Evolutionary conservation across 2,888 invertebrate species (phyloP), one percentile per base, ranked within the genome.

Genomic region (Scrobipalpa costella): DNA sequence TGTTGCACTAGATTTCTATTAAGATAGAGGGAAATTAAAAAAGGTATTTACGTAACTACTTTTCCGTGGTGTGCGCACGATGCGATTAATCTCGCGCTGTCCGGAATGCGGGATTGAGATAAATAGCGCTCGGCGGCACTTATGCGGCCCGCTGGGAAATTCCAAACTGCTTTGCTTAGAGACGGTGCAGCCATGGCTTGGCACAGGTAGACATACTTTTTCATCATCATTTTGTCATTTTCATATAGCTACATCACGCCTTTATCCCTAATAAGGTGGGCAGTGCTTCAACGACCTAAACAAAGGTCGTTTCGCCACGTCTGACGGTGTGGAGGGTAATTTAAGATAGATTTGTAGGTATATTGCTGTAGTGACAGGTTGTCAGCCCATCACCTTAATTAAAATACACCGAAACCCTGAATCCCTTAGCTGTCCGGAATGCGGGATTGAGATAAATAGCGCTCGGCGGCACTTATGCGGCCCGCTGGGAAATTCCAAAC

Each of bases 21-120:
- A 55, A 33, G 55, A 55, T 55, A 55, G 33, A 55, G 27, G 55
- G 34, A 55, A 55, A 55, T 55, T 55, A 55, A 55, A 55, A 55
- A 55, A 55, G 50, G 34, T 55, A 55, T 55, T 55, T 55, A 55
- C 55, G 55, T 34, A 55, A 55, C 55, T 34, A 55, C 55, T 55
- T 55, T 55, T 33, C 34, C 34, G 33, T 15, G 55, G 44, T 27
- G 59, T 59, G 59, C 59, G 21, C 59, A 59, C 27, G 40, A 59
- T 44, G 27, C 59, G 59, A 59, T 59, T 59, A 59, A 59, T 59
- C 59, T 59, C 59, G 40, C 19, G 3, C 59, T 59, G 62, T 49
- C 58, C 58, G 64, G 64, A 64, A 64, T 64, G 33, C 64, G 52
- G 58, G 58, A 64, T 64, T 64, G 64, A 64, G 64, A 64, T 64